phyloP scores from a whole-genome alignment of 2,888 invertebrate species.

The Stegana nigrithorax region DNA sequence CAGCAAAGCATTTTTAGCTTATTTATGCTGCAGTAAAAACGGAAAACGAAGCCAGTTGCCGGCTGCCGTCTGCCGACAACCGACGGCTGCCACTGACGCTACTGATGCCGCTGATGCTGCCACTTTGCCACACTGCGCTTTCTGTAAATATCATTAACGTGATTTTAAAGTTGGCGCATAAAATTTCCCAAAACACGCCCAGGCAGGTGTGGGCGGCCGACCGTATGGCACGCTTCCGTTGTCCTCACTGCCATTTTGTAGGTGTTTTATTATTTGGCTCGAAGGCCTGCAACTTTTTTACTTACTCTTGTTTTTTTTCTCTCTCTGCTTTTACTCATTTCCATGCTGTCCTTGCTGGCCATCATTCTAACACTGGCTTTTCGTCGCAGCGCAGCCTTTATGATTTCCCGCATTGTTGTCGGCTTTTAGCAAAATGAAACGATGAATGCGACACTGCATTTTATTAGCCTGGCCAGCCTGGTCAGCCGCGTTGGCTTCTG shows the following conservation, averaged over 20 bases:
- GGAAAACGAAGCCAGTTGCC: not conserved
- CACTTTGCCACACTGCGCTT: conserved; percentile 4
- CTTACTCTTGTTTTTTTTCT: not conserved
- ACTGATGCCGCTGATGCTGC: conserved; percentile 31
- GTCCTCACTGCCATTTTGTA: not conserved
- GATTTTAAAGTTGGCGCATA: conserved; percentile 57
- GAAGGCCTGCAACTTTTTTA: conserved; percentile 8
- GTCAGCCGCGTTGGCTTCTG: conserved; percentile 7
- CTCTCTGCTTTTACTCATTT: too few relatives aligned
- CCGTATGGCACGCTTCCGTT: not conserved
- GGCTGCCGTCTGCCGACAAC: not conserved
- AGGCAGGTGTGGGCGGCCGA: not conserved
- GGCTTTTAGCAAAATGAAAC: not conserved
- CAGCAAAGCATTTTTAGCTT: too few relatives aligned
- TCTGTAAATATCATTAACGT: conserved; percentile 59
- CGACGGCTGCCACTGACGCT: not conserved
- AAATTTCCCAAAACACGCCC: conserved; percentile 40
- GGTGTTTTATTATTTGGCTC: conserved; percentile 7
- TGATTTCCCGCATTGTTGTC: not conserved
- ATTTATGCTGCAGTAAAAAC: not conserved
- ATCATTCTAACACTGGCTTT: not conserved
- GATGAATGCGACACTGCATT: not conserved
- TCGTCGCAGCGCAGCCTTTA: not conserved
- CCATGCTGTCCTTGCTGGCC: too few relatives aligned
- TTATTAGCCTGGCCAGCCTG: not conserved